A percentile compares a stretch with the other conserved stretches of the same genome.
Conservation (phyloP, 2,797 vertebrate genomes). For the Odontamblyopus rebecca region DNA sequence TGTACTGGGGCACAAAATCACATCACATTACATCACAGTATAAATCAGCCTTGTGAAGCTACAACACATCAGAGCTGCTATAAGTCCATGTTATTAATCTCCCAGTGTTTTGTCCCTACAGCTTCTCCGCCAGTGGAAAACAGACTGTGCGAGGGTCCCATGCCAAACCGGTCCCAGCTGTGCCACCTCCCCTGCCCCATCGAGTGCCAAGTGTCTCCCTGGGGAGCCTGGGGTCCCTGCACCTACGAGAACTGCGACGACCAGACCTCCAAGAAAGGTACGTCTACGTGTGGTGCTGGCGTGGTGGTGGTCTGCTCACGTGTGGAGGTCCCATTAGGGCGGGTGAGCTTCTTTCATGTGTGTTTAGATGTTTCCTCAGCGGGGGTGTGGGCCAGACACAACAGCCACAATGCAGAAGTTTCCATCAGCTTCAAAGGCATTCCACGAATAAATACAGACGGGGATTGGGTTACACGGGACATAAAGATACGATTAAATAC, state of each 20-base stretch:
- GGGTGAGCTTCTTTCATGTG: neutral
- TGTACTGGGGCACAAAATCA: too few species aligned
- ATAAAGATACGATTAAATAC: too few species aligned
- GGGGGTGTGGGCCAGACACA: neutral
- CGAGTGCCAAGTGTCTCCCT: slow-evolving; percentile 90
- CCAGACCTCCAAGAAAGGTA: slow-evolving; percentile 92
- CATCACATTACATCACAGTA: too few species aligned
- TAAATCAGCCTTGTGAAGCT: too few species aligned
- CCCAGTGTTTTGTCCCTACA: slow-evolving; percentile 47
- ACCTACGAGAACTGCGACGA: slow-evolving; percentile 94
- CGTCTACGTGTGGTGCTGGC: too few species aligned
- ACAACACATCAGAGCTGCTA: too few species aligned
- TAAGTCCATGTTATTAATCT: slow-evolving; percentile 9
- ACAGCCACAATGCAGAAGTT: neutral
- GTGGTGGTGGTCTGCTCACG: neutral
- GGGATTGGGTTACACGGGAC: neutral
- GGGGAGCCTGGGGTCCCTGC: slow-evolving; percentile 96
- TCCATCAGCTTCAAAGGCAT: neutral
- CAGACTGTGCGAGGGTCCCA: slow-evolving; percentile 79
- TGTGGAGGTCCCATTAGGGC: neutral
- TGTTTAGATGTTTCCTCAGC: neutral
- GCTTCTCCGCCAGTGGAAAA: slow-evolving; percentile 89
- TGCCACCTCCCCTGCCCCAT: slow-evolving; percentile 92
- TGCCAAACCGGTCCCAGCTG: slow-evolving; percentile 87
- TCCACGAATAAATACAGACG: neutral